Conservation (phyloP, 1,140 invertebrate species). For the Oreohelix idahoensis region DNA sequence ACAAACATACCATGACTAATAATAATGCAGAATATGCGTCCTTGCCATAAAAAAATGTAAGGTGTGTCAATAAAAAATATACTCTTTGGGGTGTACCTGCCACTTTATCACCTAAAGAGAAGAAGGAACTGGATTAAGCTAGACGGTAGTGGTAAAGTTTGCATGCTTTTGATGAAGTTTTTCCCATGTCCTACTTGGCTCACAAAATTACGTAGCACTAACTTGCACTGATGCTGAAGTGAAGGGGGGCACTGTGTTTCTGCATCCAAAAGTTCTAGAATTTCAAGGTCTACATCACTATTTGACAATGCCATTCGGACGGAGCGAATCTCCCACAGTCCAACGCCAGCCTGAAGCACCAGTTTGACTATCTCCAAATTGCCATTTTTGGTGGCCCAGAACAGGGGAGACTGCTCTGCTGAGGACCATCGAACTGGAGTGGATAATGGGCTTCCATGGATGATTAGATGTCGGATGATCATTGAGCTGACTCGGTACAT, state of each 20-base stretch:
- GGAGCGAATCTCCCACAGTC: constrained; percentile 57
- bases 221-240: constrained; percentile 63
- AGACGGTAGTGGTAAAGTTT: constrained; percentile 53
- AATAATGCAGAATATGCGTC: too few relatives aligned
- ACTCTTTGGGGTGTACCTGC: too few relatives aligned
- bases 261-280: constrained; percentile 58
- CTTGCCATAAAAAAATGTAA: too few relatives aligned
- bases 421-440: constrained; percentile 47
- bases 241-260: constrained; percentile 58
- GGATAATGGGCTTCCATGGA: constrained; percentile 64
- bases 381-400: constrained; percentile 66
- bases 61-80: too few relatives aligned
- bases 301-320: constrained; percentile 58
- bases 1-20: too few relatives aligned
- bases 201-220: constrained; percentile 51
- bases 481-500: constrained; percentile 64
- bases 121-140: constrained; percentile 56
- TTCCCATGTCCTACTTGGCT: constrained; percentile 49
- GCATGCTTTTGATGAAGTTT: constrained; percentile 54
- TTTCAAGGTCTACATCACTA: constrained; percentile 52
- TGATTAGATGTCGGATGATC: constrained; percentile 62
- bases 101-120: constrained; percentile 44
- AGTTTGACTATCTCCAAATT: constrained; percentile 65
- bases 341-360: constrained; percentile 61
- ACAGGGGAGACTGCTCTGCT: constrained; percentile 62